A percentile compares a stretch with the other conserved stretches of the same genome.
Evolutionary conservation across 2,113 vertebrate species (phyloP).

Genomic region (Meleagris gallopavo): DNA sequence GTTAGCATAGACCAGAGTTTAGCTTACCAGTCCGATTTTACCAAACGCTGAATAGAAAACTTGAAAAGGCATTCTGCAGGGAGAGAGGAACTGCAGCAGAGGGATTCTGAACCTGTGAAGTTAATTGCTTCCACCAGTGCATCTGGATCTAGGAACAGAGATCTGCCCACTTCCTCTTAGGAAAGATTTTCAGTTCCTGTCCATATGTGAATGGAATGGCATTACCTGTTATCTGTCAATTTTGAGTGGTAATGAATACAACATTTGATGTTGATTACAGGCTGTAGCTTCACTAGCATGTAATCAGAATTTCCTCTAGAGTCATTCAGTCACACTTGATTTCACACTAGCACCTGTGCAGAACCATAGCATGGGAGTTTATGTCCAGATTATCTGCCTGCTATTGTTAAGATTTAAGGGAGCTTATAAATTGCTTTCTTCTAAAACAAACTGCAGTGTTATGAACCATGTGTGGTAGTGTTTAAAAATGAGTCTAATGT

Average conservation of each 20-base stretch:
- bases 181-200: neutral
- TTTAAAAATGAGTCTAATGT: neutral
- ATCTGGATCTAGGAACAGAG: neutral
- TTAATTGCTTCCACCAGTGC: neutral
- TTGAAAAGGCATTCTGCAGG: neutral
- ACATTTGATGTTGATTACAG: neutral
- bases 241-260: neutral
- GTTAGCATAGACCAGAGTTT: neutral
- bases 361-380: neutral
- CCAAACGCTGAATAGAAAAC: neutral
- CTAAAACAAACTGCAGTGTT: neutral
- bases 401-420: neutral
- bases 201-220: neutral
- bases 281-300: neutral
- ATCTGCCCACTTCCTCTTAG: neutral
- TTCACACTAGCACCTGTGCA: neutral
- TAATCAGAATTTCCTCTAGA: neutral
- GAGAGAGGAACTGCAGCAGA: neutral
- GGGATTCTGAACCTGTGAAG: neutral
- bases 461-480: neutral
- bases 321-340: neutral
- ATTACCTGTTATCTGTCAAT: slow-evolving; percentile 10
- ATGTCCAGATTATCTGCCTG: neutral
- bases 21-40: neutral
- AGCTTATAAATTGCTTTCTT: neutral